Base-by-base conservation (phyloP, 2,797 vertebrate genomes). In the Enteromius mattozi region DNA sequence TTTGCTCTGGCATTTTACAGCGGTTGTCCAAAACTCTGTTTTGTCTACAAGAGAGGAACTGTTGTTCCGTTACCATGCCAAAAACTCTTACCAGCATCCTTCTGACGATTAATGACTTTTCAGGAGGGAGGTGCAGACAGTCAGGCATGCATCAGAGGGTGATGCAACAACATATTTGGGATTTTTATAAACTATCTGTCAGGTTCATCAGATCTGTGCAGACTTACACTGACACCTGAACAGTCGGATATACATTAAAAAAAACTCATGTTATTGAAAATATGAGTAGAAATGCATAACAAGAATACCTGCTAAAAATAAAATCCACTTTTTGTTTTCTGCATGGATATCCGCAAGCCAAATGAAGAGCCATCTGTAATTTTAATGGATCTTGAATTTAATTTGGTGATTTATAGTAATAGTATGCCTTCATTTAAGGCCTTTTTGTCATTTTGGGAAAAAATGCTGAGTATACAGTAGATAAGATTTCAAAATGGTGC, bases 21-120 rank as follows among this genome's bases (percentile, higher is more conserved):
- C 47, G 51, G 63, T 17, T 68, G 68, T 9, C 45, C 61, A 49
- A 35, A 69, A 21, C 59, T 49, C 8, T 61, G 16, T 65, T 85
- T 68, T 75, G 69, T 80, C 35, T 70, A 54, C 75, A 63, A 63
- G 27, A 30, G 17, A 30, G 19, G 10, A 45, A 59, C 42, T 78
- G 65, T 88, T 87, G 66, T 85, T 80, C 1, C 10, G 33, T 85
- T 71, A 33, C 80, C 70, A 76, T 59, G 63, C 59, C 65, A 78
- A 66, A 66, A 65, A 6, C 83, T 42, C 61, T 54, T 54, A 33
- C n/a, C 84, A 76, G 68, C 56, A 63, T 81, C 75, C 65, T 59
- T 37, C 13, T 78, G 78, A 84, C 40, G 5, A 37, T 81, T 9
- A 56, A 7, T 81, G 21, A 63, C 54, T 78, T 40, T 78, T 72